These are phyloP conservation scores for Tanypteryx hageni DNA, from an alignment of 2,888 invertebrate genomes.

Conservation along the genomic window DNA sequence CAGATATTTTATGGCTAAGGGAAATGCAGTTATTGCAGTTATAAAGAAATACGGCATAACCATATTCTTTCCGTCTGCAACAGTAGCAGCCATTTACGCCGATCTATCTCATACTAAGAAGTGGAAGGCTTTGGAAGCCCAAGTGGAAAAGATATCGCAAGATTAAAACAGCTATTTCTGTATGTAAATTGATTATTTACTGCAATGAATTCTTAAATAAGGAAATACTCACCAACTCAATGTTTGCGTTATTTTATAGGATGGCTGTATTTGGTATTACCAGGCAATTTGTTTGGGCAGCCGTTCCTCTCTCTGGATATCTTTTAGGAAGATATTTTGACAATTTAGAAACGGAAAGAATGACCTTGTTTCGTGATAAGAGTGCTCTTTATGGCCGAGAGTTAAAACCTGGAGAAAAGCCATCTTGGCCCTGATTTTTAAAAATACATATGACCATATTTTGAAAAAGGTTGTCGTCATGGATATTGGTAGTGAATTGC, in stretches of 20 bases:
- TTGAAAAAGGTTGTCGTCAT: no score
- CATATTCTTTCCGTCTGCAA: conserved; percentile 82
- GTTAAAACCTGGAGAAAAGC: conserved; percentile 81
- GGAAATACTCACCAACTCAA: not conserved
- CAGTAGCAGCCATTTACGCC: conserved; percentile 80
- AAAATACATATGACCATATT: not conserved
- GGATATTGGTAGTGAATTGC: not conserved
- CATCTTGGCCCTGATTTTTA: conserved; percentile 83
- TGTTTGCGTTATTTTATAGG: conserved; percentile 67
- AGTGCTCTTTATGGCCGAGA: conserved; percentile 85
- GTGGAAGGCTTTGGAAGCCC: conserved; percentile 80
- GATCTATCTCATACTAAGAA: conserved; percentile 85
- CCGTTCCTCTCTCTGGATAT: conserved; percentile 79
- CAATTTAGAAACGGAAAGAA: conserved; percentile 82
- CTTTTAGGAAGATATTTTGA: conserved; percentile 82
- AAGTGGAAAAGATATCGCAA: not conserved
- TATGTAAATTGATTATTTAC: not conserved
- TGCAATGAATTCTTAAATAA: conserved; percentile 65
- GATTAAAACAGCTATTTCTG: not conserved
- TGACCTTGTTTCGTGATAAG: conserved; percentile 86
- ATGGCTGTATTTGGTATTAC: conserved; percentile 80
- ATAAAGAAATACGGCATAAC: conserved; percentile 82
- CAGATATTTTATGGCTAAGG: conserved; percentile 14
- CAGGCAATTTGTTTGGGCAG: conserved; percentile 76
- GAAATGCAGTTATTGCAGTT: conserved; percentile 70